Base-by-base conservation (phyloP, 2,888 invertebrate genomes). In the Brachyptera risi region DNA sequence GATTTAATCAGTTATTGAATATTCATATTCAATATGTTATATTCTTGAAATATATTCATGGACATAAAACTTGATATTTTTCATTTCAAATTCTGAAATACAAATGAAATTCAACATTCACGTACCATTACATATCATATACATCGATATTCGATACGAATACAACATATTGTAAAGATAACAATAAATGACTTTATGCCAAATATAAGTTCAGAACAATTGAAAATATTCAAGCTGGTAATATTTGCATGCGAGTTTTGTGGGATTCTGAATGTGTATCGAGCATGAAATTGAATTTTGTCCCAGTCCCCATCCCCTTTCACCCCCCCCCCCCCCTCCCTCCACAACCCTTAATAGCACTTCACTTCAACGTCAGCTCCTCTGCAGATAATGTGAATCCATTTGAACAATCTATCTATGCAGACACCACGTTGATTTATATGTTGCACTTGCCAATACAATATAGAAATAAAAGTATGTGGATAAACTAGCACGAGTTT, bases 241-340 rank as follows among this genome's bases (percentile, higher is more conserved):
- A 42, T 42, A 42, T 42, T 11, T 15, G 42, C 17, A 19, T 19
- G 42, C n/a, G 19, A 42, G 19, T 19, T 42, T 17, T 17, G 1
- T 42, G 19, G 21, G 17, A 21, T 42, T 42, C 17, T 42, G n/a
- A 19, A 24, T 47, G 47, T 47, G 47, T 4, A 1, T 21, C 47
- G 23, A 47, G 21, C 47, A 47, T 47, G 47, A 47, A 47, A 47
- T 47, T 47, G 47, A 47, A 47, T 47, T 24, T 31, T 11, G 7
- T 11, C 31, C 31, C 31, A 5, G 7, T 11, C 31, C 44, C 7
- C 5, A 11, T 4, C 24, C 47, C 4, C 21, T n/a, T n/a, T 13
- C 21, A n/a, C 24, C 23, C 24, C 2, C 47, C 24, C 47, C n/a
- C 11, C 31, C 31, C 31, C 31, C 31, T 11, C 31, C 31, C 31